A percentile compares a stretch with the other conserved stretches of the same genome.
phyloP scores from a whole-genome alignment of 35 echinoderm and acorn worm species.

The Diadema setosum region DNA sequence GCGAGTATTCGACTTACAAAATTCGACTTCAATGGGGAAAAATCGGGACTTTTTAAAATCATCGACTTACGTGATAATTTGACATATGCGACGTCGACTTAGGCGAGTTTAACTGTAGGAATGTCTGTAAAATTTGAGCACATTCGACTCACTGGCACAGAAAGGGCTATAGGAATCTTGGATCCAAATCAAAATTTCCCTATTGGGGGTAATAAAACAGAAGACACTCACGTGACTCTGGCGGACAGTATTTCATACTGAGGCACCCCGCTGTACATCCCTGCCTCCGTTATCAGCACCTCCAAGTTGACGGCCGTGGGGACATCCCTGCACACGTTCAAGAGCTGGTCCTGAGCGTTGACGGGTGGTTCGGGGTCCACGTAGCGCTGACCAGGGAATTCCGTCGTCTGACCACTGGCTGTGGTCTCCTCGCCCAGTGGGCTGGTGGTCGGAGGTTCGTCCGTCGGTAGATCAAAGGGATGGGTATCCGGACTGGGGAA shows the following conservation, averaged over 20 bases:
- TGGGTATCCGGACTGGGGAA: background rate
- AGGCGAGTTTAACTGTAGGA: too few relatives aligned
- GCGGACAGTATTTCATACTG: constrained; percentile 73
- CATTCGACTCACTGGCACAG: too few relatives aligned
- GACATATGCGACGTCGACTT: too few relatives aligned
- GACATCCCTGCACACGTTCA: constrained; percentile 66
- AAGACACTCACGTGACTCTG: constrained; percentile 55
- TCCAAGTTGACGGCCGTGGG: constrained; percentile 84
- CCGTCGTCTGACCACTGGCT: background rate
- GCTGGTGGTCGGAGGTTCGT: background rate
- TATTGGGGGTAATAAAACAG: too few relatives aligned
- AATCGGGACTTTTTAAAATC: too few relatives aligned
- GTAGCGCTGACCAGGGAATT: constrained; percentile 39
- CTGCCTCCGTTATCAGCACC: constrained; percentile 73
- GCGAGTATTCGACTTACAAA: too few relatives aligned
- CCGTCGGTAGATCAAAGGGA: constrained; percentile 16
- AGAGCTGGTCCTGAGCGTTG: constrained; percentile 46
- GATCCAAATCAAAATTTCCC: too few relatives aligned
- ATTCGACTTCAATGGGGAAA: too few relatives aligned
- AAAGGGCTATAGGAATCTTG: too few relatives aligned
- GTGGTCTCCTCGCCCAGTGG: background rate
- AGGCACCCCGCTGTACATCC: constrained; percentile 44
- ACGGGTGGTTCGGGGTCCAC: constrained; percentile 13
- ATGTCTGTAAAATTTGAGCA: too few relatives aligned
- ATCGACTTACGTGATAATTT: too few relatives aligned